Evolutionary conservation across 2,113 vertebrate genomes (phyloP).

Genomic region (Rynchops niger): DNA sequence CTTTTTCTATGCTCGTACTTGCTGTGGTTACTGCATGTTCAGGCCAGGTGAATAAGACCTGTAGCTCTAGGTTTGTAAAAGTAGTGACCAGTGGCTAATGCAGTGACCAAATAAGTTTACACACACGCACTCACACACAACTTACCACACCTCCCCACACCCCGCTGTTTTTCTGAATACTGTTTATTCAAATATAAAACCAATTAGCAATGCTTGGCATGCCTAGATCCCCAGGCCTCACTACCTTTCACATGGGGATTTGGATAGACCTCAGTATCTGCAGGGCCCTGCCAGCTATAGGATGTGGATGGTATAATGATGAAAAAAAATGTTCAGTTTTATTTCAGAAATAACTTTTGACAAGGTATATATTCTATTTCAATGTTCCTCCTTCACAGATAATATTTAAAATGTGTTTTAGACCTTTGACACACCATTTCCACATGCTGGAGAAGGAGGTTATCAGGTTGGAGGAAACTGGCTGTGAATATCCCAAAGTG

Average conservation of each 20-base stretch:
- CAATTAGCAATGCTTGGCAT: not conserved
- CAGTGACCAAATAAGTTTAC: not conserved
- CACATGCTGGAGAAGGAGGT: not conserved
- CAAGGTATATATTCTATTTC: not conserved
- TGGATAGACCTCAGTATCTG: not conserved
- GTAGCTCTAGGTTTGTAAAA: not conserved
- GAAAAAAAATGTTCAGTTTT: not conserved
- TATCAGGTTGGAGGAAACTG: not conserved
- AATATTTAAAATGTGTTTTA: not conserved
- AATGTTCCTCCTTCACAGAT: not conserved
- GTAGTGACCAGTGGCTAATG: not conserved
- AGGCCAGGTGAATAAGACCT: not conserved
- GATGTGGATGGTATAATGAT: not conserved
- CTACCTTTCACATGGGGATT: not conserved
- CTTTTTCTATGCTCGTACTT: not conserved
- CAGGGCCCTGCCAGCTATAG: not conserved
- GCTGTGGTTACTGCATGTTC: not conserved
- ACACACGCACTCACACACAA: fast-evolving
- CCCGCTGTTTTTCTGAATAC: not conserved
- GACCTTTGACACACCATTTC: not conserved
- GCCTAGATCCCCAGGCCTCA: not conserved
- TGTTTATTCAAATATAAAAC: not conserved
- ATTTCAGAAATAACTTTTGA: not conserved
- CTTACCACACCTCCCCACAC: fast-evolving
- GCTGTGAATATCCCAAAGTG: not conserved